These are phyloP conservation scores for Morelia viridis DNA, from an alignment of 2,797 vertebrate species.

Conservation along the genomic window DNA sequence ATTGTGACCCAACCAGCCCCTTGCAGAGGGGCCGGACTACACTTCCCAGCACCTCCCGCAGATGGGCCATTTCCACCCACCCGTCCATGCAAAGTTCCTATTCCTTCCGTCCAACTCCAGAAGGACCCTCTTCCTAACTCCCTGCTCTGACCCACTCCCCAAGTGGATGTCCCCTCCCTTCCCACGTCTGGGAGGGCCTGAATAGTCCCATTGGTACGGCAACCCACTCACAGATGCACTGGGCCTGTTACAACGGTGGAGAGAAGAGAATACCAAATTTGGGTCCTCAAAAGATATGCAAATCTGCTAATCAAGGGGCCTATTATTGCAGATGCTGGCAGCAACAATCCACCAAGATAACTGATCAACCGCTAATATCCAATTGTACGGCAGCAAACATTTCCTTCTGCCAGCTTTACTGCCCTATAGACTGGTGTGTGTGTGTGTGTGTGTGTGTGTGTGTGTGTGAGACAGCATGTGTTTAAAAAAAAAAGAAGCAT, in stretches of 20 bases:
- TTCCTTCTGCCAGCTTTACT: conserved; percentile 70
- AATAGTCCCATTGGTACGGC: not conserved
- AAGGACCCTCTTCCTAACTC: not conserved
- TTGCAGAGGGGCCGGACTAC: not conserved
- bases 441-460: too few species aligned
- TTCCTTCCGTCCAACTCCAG: not conserved
- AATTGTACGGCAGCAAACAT: conserved; percentile 74
- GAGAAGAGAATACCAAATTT: conserved; percentile 72
- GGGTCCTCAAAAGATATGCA: conserved; percentile 80
- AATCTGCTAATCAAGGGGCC: conserved; percentile 81
- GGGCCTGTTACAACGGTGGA: conserved; percentile 70
- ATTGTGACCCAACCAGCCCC: too few species aligned
- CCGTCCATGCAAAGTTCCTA: not conserved
- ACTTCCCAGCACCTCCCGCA: not conserved
- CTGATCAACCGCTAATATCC: conserved; percentile 80
- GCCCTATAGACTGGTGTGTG: not conserved
- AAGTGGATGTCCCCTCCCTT: not conserved
- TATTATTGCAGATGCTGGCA: conserved; percentile 72
- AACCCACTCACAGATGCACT: conserved; percentile 71
- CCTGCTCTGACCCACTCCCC: not conserved
- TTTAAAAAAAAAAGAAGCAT: conserved; percentile 30
- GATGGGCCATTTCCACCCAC: not conserved
- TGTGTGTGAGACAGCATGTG: too few species aligned
- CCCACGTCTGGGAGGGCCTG: conserved; percentile 11
- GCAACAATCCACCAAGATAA: conserved; percentile 74